Conservation (phyloP, 2,888 invertebrate species). For the Drosophila borborema region DNA sequence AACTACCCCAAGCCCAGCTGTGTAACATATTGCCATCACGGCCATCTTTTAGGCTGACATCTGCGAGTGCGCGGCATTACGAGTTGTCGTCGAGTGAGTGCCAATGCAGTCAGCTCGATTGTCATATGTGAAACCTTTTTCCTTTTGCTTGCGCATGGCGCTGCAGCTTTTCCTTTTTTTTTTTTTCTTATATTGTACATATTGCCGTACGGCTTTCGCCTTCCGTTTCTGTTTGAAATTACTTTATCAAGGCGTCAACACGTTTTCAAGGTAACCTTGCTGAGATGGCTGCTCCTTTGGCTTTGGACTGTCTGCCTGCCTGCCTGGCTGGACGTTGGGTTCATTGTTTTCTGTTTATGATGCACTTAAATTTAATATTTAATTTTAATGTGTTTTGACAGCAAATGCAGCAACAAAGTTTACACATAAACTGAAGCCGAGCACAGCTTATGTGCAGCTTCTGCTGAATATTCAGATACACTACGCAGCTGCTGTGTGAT, state of each 20-base stretch:
- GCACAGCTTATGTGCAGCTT: background rate
- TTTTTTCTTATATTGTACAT: background rate
- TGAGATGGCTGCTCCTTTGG: background rate
- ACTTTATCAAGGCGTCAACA: constrained; percentile 34
- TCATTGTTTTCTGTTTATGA: constrained; percentile 72
- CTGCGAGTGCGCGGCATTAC: constrained; percentile 37
- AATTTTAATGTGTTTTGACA: constrained; percentile 76
- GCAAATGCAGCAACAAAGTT: constrained; percentile 26
- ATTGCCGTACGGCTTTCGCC: constrained; percentile 34
- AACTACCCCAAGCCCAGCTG: constrained; percentile 18
- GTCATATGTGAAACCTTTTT: background rate
- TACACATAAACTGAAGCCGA: constrained; percentile 20
- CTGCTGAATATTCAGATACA: background rate
- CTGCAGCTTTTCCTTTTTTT: constrained; percentile 14
- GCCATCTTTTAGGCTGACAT: constrained; percentile 79
- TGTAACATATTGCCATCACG: constrained; percentile 71
- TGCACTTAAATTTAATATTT: constrained; percentile 82
- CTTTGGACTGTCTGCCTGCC: background rate
- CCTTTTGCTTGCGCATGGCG: constrained; percentile 1
- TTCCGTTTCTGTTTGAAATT: constrained; percentile 13
- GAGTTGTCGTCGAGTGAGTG: constrained; percentile 54
- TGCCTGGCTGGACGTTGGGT: constrained; percentile 26
- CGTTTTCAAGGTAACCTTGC: constrained; percentile 35
- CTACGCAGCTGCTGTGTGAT: background rate
- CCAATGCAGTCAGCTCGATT: constrained; percentile 8